These are phyloP conservation scores for Camptogramma bilineatum DNA, from an alignment of 2,888 invertebrate species.

Conservation along the genomic window DNA sequence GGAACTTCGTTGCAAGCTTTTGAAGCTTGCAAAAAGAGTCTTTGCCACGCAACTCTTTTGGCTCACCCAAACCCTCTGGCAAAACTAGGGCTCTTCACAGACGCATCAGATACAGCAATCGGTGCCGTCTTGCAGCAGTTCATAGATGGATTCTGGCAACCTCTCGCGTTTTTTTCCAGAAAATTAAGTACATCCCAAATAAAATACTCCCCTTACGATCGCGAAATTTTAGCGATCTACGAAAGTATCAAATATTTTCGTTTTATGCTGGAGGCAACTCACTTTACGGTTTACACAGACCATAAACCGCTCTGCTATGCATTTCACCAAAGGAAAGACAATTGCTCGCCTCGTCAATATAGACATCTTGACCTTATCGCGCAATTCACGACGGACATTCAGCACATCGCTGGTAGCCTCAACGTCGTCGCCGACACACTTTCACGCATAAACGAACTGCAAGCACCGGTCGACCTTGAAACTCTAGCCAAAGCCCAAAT, in stretches of 20 bases:
- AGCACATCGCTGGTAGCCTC: neutral
- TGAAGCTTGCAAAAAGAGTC: neutral
- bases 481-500: neutral
- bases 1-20: neutral
- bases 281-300: neutral
- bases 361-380: neutral
- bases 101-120: neutral
- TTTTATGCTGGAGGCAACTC: neutral
- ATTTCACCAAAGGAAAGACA: neutral
- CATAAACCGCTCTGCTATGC: neutral
- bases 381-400: neutral
- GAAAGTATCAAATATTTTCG: neutral
- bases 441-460: neutral
- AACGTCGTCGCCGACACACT: neutral
- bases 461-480: neutral
- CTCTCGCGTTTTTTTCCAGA: neutral
- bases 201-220: neutral
- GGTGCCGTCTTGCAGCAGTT: neutral
- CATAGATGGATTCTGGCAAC: neutral
- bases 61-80: neutral
- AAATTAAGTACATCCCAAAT: neutral
- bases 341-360: neutral
- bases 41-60: neutral
- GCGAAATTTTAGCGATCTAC: neutral
- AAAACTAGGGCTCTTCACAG: neutral